These are phyloP conservation scores for Trileptium ribeirensis DNA, from an alignment of 2,888 invertebrate genomes.

Conservation along the genomic window DNA sequence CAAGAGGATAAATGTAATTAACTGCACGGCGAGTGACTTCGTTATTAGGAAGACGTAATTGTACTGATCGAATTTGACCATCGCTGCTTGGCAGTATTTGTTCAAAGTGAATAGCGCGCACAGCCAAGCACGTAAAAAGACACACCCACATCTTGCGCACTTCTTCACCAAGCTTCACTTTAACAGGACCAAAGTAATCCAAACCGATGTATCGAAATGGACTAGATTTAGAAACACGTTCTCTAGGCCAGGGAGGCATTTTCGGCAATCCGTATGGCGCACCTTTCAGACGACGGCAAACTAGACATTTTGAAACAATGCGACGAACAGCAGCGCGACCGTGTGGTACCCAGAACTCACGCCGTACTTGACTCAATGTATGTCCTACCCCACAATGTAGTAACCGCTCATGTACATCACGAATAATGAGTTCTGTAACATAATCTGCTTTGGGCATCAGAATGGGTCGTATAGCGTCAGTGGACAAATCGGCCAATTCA, in stretches of 20 bases:
- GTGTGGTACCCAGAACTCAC: background rate
- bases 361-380: background rate
- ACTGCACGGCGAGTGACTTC: no score
- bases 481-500: background rate
- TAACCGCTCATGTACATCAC: background rate
- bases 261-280: background rate
- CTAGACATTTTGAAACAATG: background rate
- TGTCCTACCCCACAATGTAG: constrained; percentile 6
- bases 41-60: no score
- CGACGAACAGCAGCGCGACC: background rate
- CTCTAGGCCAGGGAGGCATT: background rate
- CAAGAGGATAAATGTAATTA: no score
- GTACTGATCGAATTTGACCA: no score
- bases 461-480: background rate
- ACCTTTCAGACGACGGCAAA: background rate
- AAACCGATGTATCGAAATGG: background rate
- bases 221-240: background rate
- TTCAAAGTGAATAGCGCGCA: constrained; percentile 19
- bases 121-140: constrained; percentile 22
- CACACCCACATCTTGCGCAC: no score
- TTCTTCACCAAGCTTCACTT: background rate
- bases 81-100: no score
- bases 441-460: constrained; percentile 4
- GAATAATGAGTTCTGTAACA: background rate
- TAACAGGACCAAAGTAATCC: constrained; percentile 11